These are phyloP conservation scores for Solen grandis DNA, from an alignment of 1,140 invertebrate species.

Conservation along the genomic window DNA sequence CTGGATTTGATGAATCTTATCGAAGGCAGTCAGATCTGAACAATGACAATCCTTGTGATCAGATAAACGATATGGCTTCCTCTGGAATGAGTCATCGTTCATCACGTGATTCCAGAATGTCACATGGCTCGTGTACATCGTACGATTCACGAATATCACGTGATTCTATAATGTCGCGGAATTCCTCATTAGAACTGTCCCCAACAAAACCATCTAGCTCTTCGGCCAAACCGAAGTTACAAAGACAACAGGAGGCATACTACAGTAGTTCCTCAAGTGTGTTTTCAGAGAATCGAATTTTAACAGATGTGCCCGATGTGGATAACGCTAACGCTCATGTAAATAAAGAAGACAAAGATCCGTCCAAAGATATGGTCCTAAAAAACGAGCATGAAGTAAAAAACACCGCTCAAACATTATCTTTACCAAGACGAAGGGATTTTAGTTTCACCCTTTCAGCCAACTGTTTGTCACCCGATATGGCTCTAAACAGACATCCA, in stretches of 20 bases:
- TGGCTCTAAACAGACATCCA: constrained; percentile 40
- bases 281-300: constrained; percentile 28
- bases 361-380: too few relatives aligned
- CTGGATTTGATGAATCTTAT: too few relatives aligned
- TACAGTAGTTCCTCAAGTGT: constrained; percentile 49
- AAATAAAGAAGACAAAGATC: too few relatives aligned
- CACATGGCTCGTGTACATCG: neutral
- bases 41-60: too few relatives aligned
- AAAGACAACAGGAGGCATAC: constrained; percentile 18
- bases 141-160: neutral
- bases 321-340: too few relatives aligned
- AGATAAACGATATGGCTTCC: too few relatives aligned
- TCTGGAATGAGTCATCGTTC: too few relatives aligned
- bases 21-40: too few relatives aligned
- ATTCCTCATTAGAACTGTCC: constrained; percentile 18
- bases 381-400: too few relatives aligned
- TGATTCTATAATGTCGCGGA: constrained; percentile 7
- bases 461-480: constrained; percentile 50
- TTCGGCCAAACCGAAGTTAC: neutral
- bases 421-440: neutral
- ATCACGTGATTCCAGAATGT: neutral
- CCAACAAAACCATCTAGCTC: neutral
- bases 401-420: neutral
- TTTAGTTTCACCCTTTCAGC: neutral
- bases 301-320: too few relatives aligned